Percentiles rank a stretch among this genome's conserved stretches.
Conservation (phyloP, 2,888 invertebrate genomes). For the Dioctria linearis region DNA sequence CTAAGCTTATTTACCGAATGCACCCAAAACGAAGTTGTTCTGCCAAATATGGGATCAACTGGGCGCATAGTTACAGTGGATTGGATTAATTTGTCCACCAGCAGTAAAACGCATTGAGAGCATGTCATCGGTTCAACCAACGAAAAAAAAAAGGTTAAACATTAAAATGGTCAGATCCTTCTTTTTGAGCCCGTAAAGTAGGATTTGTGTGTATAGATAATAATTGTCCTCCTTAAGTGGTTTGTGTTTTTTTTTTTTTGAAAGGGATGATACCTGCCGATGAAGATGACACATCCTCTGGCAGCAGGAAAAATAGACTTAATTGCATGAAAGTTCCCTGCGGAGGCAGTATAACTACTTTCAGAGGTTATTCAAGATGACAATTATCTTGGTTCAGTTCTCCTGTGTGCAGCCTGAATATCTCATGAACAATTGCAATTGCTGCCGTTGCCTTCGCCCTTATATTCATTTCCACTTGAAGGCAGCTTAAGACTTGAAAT, state of each 20-base stretch:
- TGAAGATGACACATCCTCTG: slow-evolving; percentile 33
- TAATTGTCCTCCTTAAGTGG: slow-evolving; percentile 45
- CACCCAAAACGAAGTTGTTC: background rate
- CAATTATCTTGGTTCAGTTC: slow-evolving; percentile 50
- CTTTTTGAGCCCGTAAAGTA: slow-evolving; percentile 20
- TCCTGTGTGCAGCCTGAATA: slow-evolving; percentile 26
- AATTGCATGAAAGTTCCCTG: slow-evolving; percentile 43
- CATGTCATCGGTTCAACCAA: slow-evolving; percentile 3
- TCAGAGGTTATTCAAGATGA: slow-evolving; percentile 48
- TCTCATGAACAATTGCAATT: slow-evolving; percentile 31
- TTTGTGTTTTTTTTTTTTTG: background rate
- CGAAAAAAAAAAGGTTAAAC: slow-evolving; percentile 16
- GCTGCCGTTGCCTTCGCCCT: too few relatives aligned
- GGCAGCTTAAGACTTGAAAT: too few relatives aligned
- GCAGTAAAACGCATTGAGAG: slow-evolving; percentile 10
- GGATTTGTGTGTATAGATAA: background rate
- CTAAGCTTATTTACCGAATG: slow-evolving; percentile 10
- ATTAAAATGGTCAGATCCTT: slow-evolving; percentile 4
- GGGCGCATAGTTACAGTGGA: slow-evolving; percentile 10
- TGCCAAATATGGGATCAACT: slow-evolving; percentile 24
- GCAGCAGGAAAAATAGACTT: slow-evolving; percentile 21
- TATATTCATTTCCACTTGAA: too few relatives aligned
- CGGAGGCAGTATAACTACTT: slow-evolving; percentile 1
- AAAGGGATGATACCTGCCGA: slow-evolving; percentile 48
- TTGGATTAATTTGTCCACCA: slow-evolving; percentile 42